Base-by-base conservation (phyloP, 2,888 invertebrate species). In the Stomorhina lunata region DNA sequence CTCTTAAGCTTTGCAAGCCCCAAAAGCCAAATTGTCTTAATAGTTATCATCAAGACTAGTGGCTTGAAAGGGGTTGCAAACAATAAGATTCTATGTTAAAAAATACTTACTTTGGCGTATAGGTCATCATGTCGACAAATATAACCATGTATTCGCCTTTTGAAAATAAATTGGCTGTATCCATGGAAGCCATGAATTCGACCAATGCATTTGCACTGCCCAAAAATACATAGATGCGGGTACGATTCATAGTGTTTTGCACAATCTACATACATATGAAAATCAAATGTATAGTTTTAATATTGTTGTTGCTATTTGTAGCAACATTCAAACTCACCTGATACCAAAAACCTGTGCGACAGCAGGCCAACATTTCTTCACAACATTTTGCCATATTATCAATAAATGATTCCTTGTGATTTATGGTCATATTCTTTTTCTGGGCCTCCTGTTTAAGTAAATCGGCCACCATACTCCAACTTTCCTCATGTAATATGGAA, bases 101-200 rank as follows among this genome's bases (percentile, higher is more conserved):
- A 55, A 20, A 55, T 48, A 92, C 92, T 88, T 92, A 94, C 90
- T 93, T 92, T 85, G 93, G 93, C 17, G 95, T 94, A 90, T 96
- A 96, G n/a, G 96, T 95, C 93, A 96, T 95, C 94, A 95, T 96
- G 90, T 98, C 98, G 17, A 98, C 96, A 90, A 96, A 96, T 89
- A 99, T 97, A 81, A 99, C 96, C 93, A 98, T 95, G 91, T 99
- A 99, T 90, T 98, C 97, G 25, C 98, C 98, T 84, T 96, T 95
- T 73, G 96, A 95, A 89, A 98, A 95, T 78, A 98, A 92, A 85
- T 97, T 95, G 48, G 95, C 93, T 34, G 95, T 95, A 89, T 98
- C 96, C 97, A 99, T 97, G 22, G 95, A 95, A 37, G 94, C 94
- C 96, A 98, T 97, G 93, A 99, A 95, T 86, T 97, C 97, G 82